Conservation (phyloP, 2,888 invertebrate species). For the Cenopis cana region DNA sequence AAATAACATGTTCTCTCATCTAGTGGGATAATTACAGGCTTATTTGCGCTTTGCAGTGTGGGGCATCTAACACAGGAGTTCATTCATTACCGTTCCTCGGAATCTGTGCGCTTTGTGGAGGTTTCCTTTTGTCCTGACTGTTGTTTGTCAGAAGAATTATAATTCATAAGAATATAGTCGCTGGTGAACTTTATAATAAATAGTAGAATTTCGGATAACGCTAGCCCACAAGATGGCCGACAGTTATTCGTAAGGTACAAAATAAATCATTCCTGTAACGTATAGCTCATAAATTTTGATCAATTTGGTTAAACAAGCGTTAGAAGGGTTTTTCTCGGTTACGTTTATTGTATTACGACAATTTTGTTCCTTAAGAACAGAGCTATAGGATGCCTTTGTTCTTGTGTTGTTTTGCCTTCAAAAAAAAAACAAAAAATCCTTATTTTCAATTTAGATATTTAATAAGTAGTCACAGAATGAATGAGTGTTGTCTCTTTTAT, state of each 20-base stretch:
- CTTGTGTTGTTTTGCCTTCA: slow-evolving; percentile 46
- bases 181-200: slow-evolving; percentile 67
- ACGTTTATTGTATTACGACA: slow-evolving; percentile 49
- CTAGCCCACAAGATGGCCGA: slow-evolving; percentile 85
- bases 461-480: slow-evolving; percentile 4
- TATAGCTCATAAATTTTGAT: slow-evolving; percentile 54
- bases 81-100: slow-evolving; percentile 59
- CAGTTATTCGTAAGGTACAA: slow-evolving; percentile 84
- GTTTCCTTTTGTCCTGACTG: slow-evolving; percentile 56
- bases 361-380: slow-evolving; percentile 46
- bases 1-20: slow-evolving; percentile 47
- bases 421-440: slow-evolving; percentile 23
- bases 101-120: slow-evolving; percentile 58
- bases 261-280: slow-evolving; percentile 67
- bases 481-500: slow-evolving; percentile 12
- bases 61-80: slow-evolving; percentile 63
- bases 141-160: slow-evolving; percentile 57
- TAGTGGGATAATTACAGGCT: slow-evolving; percentile 68
- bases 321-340: slow-evolving; percentile 44
- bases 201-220: slow-evolving; percentile 79
- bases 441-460: slow-evolving; percentile 26
- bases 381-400: slow-evolving; percentile 70
- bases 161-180: slow-evolving; percentile 61
- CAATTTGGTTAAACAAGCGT: slow-evolving; percentile 43
- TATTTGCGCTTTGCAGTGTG: slow-evolving; percentile 76